Base-by-base conservation (phyloP, 2,797 vertebrate genomes). In the Sciaenops ocellatus region DNA sequence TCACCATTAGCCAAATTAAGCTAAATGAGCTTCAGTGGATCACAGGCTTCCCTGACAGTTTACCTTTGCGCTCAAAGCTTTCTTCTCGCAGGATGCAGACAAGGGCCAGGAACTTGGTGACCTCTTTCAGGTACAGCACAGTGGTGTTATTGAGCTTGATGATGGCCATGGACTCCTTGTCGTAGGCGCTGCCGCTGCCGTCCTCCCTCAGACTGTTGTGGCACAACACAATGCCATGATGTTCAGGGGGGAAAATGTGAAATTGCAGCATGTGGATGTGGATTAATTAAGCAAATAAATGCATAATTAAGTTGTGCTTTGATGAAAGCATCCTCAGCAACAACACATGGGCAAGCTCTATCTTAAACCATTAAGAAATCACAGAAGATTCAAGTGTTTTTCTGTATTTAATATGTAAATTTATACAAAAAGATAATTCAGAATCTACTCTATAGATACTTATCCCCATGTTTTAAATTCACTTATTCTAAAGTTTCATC, bases 141-240 rank as follows among this genome's bases (percentile, higher is more conserved):
- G 98, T 99, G 92, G 98, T 99, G 92, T 99, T 99, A 95, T 99
- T 99, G 86, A 99, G 97, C 93, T 99, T 99, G 94, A 99, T 99
- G 95, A 99, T 99, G 83, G 98, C 98, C 98, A 99, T 98, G 80
- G 98, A 99, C 89, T 99, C 98, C 90, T 99, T 99, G 93, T 99
- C 98, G 69, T 99, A 99, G 64, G 98, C 98, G 57, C 97, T 99
- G 90, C 98, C 98, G 80, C 96, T 98, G 85, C 98, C 98, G 78
- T 99, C 98, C 93, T 98, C 98, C 89, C 97, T 98, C 91, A 99
- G 95, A 85, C 98, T 99, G 69, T 50, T 24, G 57, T 1, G 69
- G n/a, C 63, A 82, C 30, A 83, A 68, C 68, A 66, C 30, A 63
- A 51, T 38, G 34, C n/a, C 3, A 13, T 26, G 26, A 66, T 4